phyloP scores from a whole-genome alignment of 2,888 invertebrate species.

The Chrysotoxum bicinctum region DNA sequence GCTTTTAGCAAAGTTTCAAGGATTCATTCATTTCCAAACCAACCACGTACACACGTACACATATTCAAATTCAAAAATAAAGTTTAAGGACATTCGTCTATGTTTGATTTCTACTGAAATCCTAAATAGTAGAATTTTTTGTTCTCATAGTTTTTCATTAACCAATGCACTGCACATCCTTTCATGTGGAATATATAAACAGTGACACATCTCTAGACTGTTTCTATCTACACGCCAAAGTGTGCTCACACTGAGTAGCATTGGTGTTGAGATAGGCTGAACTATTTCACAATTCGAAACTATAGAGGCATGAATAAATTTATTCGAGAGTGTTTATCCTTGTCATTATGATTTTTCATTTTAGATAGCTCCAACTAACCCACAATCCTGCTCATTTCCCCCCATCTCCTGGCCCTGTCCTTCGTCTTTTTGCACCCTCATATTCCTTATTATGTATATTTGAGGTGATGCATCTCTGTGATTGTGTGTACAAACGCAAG shows the following conservation, averaged over 20 bases:
- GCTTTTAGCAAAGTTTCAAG: conserved; percentile 48
- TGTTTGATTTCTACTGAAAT: conserved; percentile 46
- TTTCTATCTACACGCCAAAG: conserved; percentile 25
- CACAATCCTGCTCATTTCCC: not conserved
- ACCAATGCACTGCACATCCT: conserved; percentile 69
- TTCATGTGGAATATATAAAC: conserved; percentile 59
- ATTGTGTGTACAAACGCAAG: conserved; percentile 62
- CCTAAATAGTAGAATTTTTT: conserved; percentile 39
- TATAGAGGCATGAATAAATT: conserved; percentile 69
- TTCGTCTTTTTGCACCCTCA: not conserved
- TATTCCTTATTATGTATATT: conserved; percentile 31
- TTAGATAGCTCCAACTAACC: conserved; percentile 61
- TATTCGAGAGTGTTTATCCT: conserved; percentile 73
- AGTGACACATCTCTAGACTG: conserved; percentile 47
- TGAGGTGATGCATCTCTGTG: conserved; percentile 56
- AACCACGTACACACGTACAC: not conserved
- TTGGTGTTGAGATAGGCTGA: conserved; percentile 43
- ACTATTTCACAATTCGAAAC: conserved; percentile 68
- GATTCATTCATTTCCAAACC: conserved; percentile 36
- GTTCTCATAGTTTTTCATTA: conserved; percentile 59
- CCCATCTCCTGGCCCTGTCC: not conserved
- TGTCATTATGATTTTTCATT: conserved; percentile 72
- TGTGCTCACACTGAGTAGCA: conserved; percentile 48
- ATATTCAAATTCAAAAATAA: conserved; percentile 18
- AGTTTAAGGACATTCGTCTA: conserved; percentile 64